phyloP scores from a whole-genome alignment of 2,797 vertebrate genomes.

The Luscinia megarhynchos region DNA sequence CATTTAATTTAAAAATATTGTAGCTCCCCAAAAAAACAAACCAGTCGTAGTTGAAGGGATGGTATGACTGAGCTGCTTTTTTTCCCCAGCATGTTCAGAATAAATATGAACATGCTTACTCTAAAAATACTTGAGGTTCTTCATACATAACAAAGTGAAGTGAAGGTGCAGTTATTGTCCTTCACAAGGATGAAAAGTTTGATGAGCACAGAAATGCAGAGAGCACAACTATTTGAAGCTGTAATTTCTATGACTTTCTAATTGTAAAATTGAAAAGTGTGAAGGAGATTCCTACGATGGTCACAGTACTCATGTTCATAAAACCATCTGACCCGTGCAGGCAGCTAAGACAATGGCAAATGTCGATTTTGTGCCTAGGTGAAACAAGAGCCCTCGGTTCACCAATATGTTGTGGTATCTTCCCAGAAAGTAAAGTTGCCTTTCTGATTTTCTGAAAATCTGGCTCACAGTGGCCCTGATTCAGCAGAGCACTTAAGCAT shows the following conservation, averaged over 20 bases:
- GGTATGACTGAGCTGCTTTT: not conserved
- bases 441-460: slow-evolving; percentile 43
- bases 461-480: slow-evolving; percentile 46
- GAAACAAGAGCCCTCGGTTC: not conserved
- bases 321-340: not conserved
- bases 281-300: not conserved
- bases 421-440: not conserved
- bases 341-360: not conserved
- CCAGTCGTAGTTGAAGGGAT: fast-evolving
- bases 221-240: not conserved
- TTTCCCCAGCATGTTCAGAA: not conserved
- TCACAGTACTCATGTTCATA: not conserved
- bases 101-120: not conserved
- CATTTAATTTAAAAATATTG: not conserved
- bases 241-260: not conserved
- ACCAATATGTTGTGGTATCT: fast-evolving
- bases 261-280: not conserved
- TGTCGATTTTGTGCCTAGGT: not conserved
- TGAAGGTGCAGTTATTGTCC: not conserved
- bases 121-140: not conserved
- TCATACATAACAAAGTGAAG: not conserved
- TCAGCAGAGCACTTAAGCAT: slow-evolving; percentile 63
- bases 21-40: not conserved
- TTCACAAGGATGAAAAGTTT: not conserved
- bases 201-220: not conserved